A percentile compares a stretch with the other conserved stretches of the same genome.
These are phyloP conservation scores for Pogonocichla stellata DNA, from an alignment of 2,113 vertebrate species.

Conservation along the genomic window DNA sequence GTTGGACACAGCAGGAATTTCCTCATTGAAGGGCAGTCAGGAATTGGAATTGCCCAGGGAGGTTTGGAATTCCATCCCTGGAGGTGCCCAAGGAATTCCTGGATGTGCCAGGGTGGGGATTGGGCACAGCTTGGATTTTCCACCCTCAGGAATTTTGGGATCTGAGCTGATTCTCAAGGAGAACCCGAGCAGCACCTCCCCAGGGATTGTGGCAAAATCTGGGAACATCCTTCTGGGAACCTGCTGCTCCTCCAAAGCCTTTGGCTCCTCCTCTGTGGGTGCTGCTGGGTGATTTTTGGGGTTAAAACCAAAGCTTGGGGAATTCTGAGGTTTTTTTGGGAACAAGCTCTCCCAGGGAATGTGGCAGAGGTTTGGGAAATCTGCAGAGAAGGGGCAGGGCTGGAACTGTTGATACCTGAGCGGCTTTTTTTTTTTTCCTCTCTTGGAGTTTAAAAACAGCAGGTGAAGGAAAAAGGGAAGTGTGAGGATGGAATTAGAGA, in stretches of 20 bases:
- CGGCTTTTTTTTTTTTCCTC: neutral
- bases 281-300: neutral
- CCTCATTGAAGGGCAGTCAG: rapidly evolving
- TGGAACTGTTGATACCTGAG: rapidly evolving
- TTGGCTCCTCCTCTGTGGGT: neutral
- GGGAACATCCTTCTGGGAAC: neutral
- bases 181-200: neutral
- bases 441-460: neutral
- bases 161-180: neutral
- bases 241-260: neutral
- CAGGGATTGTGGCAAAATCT: neutral
- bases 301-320: neutral
- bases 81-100: neutral
- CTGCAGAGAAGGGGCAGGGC: no score
- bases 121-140: neutral
- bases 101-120: neutral
- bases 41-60: neutral
- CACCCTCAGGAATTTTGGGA: neutral
- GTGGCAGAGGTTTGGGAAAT: neutral
- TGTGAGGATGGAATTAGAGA: rapidly evolving
- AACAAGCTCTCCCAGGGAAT: rapidly evolving
- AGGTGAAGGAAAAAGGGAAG: rapidly evolving
- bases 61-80: neutral
- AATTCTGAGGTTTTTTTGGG: neutral
- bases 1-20: neutral